These are phyloP conservation scores for Watersipora subatra DNA, from an alignment of 1,140 invertebrate species.

Conservation along the genomic window DNA sequence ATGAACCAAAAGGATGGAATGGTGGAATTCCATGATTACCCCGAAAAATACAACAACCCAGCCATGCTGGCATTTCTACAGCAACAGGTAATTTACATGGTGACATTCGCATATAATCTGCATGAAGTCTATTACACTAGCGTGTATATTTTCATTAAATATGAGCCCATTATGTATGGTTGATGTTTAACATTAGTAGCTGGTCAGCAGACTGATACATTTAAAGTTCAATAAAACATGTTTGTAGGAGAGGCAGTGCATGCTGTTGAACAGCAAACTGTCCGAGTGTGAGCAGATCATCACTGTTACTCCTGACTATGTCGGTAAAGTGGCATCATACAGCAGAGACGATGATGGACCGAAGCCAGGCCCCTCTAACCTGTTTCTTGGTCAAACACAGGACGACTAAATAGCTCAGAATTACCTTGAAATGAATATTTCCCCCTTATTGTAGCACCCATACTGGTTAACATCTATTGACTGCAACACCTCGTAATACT, in stretches of 20 bases:
- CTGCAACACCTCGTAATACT: too few species aligned
- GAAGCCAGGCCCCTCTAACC: conserved; percentile 3
- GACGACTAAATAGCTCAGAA: too few species aligned
- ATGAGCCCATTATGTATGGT: not conserved
- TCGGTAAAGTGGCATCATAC: conserved; percentile 49
- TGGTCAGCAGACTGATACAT: too few species aligned
- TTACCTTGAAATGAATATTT: too few species aligned
- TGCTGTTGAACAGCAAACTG: conserved; percentile 70
- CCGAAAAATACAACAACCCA: conserved; percentile 82
- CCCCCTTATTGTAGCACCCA: too few species aligned
- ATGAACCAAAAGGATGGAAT: conserved; percentile 97
- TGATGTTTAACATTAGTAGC: too few species aligned
- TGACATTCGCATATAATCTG: not conserved
- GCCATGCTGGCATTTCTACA: conserved; percentile 71
- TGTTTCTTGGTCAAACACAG: too few species aligned
- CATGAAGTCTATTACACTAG: not conserved
- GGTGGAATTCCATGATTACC: conserved; percentile 89
- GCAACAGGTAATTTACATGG: conserved; percentile 51
- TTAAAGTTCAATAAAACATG: too few species aligned
- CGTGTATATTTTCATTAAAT: not conserved
- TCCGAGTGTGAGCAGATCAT: conserved; percentile 87
- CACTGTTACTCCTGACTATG: conserved; percentile 71
- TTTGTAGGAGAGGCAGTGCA: conserved; percentile 65
- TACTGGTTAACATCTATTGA: too few species aligned
- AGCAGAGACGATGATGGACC: not conserved